These are phyloP conservation scores for Craterocephalus amniculus DNA, from an alignment of 2,797 vertebrate species.

Conservation along the genomic window DNA sequence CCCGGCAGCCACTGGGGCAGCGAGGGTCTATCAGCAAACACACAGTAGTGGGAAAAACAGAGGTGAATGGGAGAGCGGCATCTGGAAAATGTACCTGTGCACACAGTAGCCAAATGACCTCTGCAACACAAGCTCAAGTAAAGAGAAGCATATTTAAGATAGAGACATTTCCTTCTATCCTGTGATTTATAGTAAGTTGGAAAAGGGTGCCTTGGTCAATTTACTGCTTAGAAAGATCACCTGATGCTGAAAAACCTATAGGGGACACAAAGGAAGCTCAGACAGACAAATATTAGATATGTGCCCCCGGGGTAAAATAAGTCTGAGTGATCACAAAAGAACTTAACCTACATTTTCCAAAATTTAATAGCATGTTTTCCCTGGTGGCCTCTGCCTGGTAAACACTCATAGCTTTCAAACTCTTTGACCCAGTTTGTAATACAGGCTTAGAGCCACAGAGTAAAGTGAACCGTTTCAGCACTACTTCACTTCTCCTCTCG, in stretches of 20 bases:
- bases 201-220: neutral
- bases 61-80: slow-evolving; percentile 43
- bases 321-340: slow-evolving; percentile 7
- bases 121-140: slow-evolving; percentile 25
- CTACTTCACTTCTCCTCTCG: neutral
- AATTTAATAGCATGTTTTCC: neutral
- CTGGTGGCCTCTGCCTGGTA: neutral
- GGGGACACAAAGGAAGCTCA: neutral
- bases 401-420: slow-evolving; percentile 18
- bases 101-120: slow-evolving; percentile 35
- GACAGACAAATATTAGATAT: neutral
- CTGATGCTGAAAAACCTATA: neutral
- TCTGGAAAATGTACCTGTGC: slow-evolving; percentile 65
- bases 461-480: neutral
- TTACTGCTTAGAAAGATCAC: neutral
- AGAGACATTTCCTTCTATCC: slow-evolving; percentile 42
- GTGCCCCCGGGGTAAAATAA: slow-evolving; percentile 1
- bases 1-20: slow-evolving; percentile 40
- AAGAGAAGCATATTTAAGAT: neutral
- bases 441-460: neutral
- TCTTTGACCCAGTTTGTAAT: neutral
- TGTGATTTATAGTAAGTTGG: slow-evolving; percentile 44
- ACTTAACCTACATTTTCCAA: slow-evolving; percentile 19
- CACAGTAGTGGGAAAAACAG: slow-evolving; percentile 53
- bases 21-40: slow-evolving; percentile 54